phyloP scores from a whole-genome alignment of 2,797 vertebrate species.

The Pagetopsis macropterus region DNA sequence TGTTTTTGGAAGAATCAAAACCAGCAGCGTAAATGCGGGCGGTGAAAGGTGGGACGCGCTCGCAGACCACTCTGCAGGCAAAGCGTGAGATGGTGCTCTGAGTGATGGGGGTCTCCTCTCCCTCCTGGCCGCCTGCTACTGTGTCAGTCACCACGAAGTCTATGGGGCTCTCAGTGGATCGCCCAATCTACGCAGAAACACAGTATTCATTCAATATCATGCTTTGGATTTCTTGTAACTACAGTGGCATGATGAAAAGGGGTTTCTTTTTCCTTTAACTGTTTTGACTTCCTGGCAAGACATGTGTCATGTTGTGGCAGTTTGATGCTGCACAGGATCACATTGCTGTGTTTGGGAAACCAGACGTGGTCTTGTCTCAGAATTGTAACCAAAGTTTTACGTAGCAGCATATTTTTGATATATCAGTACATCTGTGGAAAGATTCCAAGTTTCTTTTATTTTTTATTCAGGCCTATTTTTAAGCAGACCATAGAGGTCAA shows the following conservation, averaged over 20 bases:
- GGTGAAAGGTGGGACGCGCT: conserved; percentile 91
- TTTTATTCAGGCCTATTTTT: conserved; percentile 13
- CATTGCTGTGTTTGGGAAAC: background rate
- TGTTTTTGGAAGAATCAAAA: conserved; percentile 99
- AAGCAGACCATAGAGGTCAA: conserved; percentile 10
- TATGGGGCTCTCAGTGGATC: conserved; percentile 97
- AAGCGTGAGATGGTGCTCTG: conserved; percentile 99
- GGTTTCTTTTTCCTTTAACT: background rate
- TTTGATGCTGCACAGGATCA: background rate
- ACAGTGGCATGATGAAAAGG: background rate
- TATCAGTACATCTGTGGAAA: conserved; percentile 1
- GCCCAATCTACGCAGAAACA: conserved; percentile 88
- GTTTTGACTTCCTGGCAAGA: conserved; percentile 12
- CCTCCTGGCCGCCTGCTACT: conserved; percentile 90
- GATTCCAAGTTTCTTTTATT: background rate
- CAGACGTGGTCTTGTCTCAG: background rate
- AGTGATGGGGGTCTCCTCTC: conserved; percentile 93
- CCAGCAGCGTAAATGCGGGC: conserved; percentile 97
- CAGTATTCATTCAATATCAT: conserved; percentile 7
- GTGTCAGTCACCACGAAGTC: conserved; percentile 99
- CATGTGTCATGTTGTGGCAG: background rate
- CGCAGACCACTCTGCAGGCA: conserved; percentile 96
- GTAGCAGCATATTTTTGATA: background rate
- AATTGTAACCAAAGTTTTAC: background rate
- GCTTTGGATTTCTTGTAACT: conserved; percentile 1